phyloP scores from a whole-genome alignment of 2,113 vertebrate genomes.

The Elanus axillaris region DNA sequence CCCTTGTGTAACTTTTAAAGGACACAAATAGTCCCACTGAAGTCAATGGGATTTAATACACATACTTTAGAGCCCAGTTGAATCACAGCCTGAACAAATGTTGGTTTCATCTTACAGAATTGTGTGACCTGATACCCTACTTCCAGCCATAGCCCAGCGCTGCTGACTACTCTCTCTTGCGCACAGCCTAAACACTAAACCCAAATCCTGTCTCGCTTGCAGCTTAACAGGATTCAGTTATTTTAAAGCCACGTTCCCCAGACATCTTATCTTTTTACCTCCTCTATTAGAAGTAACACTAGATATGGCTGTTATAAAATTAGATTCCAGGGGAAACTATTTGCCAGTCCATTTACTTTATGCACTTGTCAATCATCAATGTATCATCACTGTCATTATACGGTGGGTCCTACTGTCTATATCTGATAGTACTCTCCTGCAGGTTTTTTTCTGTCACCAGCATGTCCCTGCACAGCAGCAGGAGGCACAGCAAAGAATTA shows the following conservation, averaged over 20 bases:
- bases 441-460: neutral
- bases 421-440: neutral
- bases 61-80: neutral
- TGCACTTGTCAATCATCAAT: neutral
- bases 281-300: neutral
- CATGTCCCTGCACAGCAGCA: neutral
- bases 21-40: neutral
- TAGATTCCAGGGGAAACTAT: neutral
- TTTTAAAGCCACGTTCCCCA: neutral
- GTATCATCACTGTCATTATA: neutral
- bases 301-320: neutral
- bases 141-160: neutral
- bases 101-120: neutral
- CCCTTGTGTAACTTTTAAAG: slow-evolving; percentile 30
- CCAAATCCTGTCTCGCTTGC: neutral
- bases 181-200: neutral
- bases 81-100: slow-evolving; percentile 15
- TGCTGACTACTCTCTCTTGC: neutral
- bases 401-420: rapidly evolving
- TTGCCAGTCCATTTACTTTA: neutral
- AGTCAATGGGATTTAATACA: slow-evolving; percentile 51
- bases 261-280: neutral
- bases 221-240: neutral
- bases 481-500: neutral
- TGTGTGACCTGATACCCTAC: slow-evolving; percentile 18